phyloP scores from a whole-genome alignment of 2,888 invertebrate genomes.

The Leptothorax acervorum region DNA sequence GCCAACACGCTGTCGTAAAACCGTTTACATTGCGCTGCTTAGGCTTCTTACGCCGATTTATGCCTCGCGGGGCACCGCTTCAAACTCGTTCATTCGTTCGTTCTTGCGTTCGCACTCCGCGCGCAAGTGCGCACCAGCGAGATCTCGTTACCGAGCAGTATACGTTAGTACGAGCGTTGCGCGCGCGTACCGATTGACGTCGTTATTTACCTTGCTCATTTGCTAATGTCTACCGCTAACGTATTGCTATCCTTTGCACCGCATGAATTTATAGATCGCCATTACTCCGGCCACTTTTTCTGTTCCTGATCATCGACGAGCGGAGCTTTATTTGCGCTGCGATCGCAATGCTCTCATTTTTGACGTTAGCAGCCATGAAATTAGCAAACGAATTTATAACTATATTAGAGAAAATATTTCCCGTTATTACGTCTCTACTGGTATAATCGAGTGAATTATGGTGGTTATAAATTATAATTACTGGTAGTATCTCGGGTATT shows the following conservation, averaged over 20 bases:
- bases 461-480: background rate
- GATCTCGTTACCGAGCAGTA: slow-evolving; percentile 42
- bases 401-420: slow-evolving; percentile 18
- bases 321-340: slow-evolving; percentile 16
- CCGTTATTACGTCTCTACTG: background rate
- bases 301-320: slow-evolving; percentile 3
- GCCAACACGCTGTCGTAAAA: slow-evolving; percentile 75
- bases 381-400: slow-evolving; percentile 11
- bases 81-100: slow-evolving; percentile 33
- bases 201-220: slow-evolving; percentile 52
- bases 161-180: slow-evolving; percentile 26
- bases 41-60: slow-evolving; percentile 70
- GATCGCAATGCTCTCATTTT: background rate
- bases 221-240: slow-evolving; percentile 52
- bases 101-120: slow-evolving; percentile 21
- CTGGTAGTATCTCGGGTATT: background rate
- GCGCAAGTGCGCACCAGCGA: slow-evolving; percentile 33
- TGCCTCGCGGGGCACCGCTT: slow-evolving; percentile 18
- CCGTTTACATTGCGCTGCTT: slow-evolving; percentile 74
- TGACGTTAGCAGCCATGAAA: background rate
- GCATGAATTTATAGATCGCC: slow-evolving; percentile 44
- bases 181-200: slow-evolving; percentile 42
- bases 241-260: slow-evolving; percentile 39
- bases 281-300: slow-evolving; percentile 31
- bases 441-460: background rate